Evolutionary conservation across 2,888 invertebrate species (phyloP), one percentile per base, ranked within the genome.

Genomic region (Drosophila robusta): DNA sequence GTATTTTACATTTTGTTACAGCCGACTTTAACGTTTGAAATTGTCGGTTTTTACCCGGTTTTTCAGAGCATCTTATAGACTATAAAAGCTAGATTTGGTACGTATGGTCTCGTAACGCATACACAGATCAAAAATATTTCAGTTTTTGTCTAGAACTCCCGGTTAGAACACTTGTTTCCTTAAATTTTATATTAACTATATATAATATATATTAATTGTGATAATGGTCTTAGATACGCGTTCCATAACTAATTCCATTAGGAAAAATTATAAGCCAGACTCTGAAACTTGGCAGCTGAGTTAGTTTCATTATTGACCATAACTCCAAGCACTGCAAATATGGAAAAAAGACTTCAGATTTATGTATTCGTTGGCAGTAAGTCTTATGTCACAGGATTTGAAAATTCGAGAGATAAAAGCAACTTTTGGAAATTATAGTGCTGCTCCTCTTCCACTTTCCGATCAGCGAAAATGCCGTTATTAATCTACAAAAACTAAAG

Each of bases 371-470:
- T 58, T 34, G n/a, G 26, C 36, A 34, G 58, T 58, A 50, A 12
- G 58, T 50, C 12, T 4, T 16, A 50, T 11, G 18, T 34, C 2
- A 4, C 2, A 0, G 8, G 3, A 50, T 14, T 22, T 14, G 14
- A 7, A 5, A 26, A 12, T 11, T 39, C 8, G 4, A 29, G 8
- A 29, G 29, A 29, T 29, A 29, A 46, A 6, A n/a, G 9, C 36
- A 39, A 26, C 4, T 0, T 3, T 41, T 24, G 24, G 12, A 11
- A 5, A 24, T 41, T 34, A 14, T 38, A 60, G 52, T n/a, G 18
- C 14, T 60, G 16, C 29, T 60, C 29, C 7, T 60, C 45, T 16
- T 51, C 3, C 44, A 44, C 2, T 14, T 45, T n/a, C 24, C 44
- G 14, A 8, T 18, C 24, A 6, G 4, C 34, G 26, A 9, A n/a